A percentile compares a stretch with the other conserved stretches of the same genome.
These are phyloP conservation scores for Habropoda laboriosa DNA, from an alignment of 1,140 invertebrate species.

Conservation along the genomic window DNA sequence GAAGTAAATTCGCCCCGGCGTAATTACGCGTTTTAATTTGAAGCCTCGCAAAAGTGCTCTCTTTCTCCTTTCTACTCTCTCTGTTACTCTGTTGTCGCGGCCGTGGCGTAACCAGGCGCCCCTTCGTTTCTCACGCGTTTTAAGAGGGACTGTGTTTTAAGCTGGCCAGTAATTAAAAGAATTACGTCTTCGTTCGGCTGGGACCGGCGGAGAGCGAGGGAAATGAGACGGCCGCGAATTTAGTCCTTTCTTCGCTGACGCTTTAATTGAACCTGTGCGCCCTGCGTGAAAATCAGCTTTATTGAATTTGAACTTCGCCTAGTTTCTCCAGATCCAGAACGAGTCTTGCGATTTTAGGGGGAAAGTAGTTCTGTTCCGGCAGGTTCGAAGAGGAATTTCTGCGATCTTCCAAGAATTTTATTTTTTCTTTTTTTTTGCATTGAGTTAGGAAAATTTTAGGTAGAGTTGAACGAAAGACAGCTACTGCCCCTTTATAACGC, in stretches of 20 bases:
- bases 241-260: constrained; percentile 30
- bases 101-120: not conserved
- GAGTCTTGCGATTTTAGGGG: not conserved
- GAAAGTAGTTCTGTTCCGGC: too few species aligned
- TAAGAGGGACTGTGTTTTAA: constrained; percentile 61
- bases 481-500: too few species aligned
- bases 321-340: too few species aligned
- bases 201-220: constrained; percentile 5
- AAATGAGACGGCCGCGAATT: constrained; percentile 26
- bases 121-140: constrained; percentile 51
- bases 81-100: not conserved
- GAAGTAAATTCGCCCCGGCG: constrained; percentile 72
- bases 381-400: too few species aligned
- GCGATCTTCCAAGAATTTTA: too few species aligned
- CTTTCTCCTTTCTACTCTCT: not conserved
- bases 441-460: too few species aligned
- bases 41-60: constrained; percentile 63
- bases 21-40: constrained; percentile 78
- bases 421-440: too few species aligned
- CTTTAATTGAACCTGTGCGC: constrained; percentile 3
- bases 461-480: too few species aligned
- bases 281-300: not conserved
- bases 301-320: not conserved
- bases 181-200: constrained; percentile 72
- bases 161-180: constrained; percentile 75